Evolutionary conservation across 2,113 vertebrate genomes (phyloP).

Genomic region (Gobio gobio): DNA sequence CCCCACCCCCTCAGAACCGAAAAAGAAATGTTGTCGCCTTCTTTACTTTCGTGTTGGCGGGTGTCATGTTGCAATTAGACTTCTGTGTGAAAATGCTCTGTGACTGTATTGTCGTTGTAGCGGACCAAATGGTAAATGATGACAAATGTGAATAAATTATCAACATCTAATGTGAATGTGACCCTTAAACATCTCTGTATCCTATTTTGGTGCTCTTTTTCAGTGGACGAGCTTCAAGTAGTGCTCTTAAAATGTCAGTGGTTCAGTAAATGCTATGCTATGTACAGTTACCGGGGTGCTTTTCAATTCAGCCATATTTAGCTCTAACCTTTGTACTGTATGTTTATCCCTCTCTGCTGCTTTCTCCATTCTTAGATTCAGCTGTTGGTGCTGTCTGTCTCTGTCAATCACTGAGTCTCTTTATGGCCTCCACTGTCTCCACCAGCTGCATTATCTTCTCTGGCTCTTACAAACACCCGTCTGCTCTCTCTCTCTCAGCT

Average conservation of each 20-base stretch:
- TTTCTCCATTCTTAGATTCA: constrained; percentile 65
- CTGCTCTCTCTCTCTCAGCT: background rate
- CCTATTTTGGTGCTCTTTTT: background rate
- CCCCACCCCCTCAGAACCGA: constrained; percentile 50
- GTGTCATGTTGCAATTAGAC: constrained; percentile 65
- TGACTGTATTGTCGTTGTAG: background rate
- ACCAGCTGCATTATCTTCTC: background rate
- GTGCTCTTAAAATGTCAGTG: constrained; percentile 1
- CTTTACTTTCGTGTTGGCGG: constrained; percentile 34
- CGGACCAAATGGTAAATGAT: background rate
- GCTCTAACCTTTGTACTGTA: constrained; percentile 69
- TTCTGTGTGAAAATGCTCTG: constrained; percentile 36
- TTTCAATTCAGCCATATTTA: constrained; percentile 68
- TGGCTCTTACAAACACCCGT: background rate
- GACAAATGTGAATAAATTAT: background rate
- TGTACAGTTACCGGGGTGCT: constrained; percentile 30
- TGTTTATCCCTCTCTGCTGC: constrained; percentile 35
- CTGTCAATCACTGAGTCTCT: constrained; percentile 67
- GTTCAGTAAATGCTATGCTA: background rate
- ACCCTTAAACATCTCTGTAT: background rate
- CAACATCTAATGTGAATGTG: background rate
- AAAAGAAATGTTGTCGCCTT: constrained; percentile 56
- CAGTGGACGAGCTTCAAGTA: background rate
- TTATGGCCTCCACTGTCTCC: background rate
- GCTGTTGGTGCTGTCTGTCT: constrained; percentile 68